A percentile compares a stretch with the other conserved stretches of the same genome.
Conservation (phyloP, 2,113 vertebrate species). For the Halcyon malimbica region DNA sequence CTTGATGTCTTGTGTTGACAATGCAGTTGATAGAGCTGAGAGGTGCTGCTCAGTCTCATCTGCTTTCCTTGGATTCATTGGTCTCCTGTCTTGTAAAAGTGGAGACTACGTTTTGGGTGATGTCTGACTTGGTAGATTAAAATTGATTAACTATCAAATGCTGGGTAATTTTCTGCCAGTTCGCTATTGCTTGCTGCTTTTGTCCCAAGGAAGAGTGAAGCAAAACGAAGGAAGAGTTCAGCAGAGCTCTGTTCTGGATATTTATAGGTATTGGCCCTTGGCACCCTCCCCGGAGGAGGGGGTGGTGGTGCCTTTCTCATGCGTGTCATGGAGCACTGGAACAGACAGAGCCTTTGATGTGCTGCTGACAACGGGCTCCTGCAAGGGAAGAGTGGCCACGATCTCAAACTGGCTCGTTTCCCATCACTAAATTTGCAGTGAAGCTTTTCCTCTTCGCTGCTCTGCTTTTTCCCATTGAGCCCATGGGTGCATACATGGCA, state of each 20-base stretch:
- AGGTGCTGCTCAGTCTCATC: background rate
- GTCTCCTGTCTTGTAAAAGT: background rate
- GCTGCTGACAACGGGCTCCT: accelerated
- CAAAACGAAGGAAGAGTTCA: background rate
- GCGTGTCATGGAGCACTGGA: background rate
- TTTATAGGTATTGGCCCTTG: background rate
- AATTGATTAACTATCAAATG: background rate
- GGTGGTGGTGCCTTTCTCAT: background rate
- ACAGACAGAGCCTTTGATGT: accelerated
- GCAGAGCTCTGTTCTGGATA: background rate
- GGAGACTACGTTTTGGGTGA: background rate
- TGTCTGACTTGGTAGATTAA: background rate
- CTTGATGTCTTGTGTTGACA: background rate
- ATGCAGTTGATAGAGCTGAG: background rate
- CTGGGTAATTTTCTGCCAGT: background rate
- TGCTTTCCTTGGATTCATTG: background rate
- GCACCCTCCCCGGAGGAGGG: accelerated
- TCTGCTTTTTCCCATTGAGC: background rate
- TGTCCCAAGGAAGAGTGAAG: background rate
- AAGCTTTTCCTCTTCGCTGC: background rate
- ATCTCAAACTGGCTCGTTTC: background rate
- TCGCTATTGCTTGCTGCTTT: background rate
- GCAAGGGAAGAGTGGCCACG: background rate
- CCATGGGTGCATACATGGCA: background rate
- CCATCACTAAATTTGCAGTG: background rate